Conservation (phyloP, 2,113 vertebrate species). For the Anoura caudifer region DNA sequence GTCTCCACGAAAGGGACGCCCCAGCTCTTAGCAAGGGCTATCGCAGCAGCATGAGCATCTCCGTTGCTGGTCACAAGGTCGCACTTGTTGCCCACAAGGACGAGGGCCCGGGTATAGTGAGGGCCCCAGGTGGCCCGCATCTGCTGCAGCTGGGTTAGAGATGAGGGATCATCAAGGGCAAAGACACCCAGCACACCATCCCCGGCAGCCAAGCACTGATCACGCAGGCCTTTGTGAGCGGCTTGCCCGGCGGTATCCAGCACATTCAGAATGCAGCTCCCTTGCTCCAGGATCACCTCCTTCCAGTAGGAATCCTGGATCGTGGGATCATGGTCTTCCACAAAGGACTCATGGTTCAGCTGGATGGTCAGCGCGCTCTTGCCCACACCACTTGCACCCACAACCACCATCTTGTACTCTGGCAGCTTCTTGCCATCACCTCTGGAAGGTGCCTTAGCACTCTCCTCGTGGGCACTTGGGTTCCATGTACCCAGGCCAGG, state of each 20-base stretch:
- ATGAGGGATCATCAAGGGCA: slow-evolving; percentile 89
- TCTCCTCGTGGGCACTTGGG: not conserved
- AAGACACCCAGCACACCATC: slow-evolving; percentile 93
- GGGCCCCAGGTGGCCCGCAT: slow-evolving; percentile 47
- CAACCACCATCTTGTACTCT: slow-evolving; percentile 55
- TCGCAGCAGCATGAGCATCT: not conserved
- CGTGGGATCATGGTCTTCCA: slow-evolving; percentile 63
- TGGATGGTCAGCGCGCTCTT: slow-evolving; percentile 64
- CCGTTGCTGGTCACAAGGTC: not conserved
- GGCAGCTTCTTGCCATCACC: slow-evolving; percentile 17
- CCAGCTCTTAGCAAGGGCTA: slow-evolving; percentile 33
- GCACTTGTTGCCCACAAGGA: slow-evolving; percentile 69
- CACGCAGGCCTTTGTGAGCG: slow-evolving; percentile 85
- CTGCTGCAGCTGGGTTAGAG: slow-evolving; percentile 81
- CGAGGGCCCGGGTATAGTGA: slow-evolving; percentile 20
- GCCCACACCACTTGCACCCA: slow-evolving; percentile 42
- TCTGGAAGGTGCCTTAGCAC: not conserved
- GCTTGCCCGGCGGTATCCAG: slow-evolving; percentile 78
- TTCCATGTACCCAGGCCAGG: slow-evolving; percentile 5
- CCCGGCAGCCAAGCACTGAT: slow-evolving; percentile 90
- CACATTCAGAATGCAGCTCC: slow-evolving; percentile 78
- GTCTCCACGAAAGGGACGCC: slow-evolving; percentile 58
- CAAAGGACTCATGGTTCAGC: slow-evolving; percentile 50
- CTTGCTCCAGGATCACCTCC: slow-evolving; percentile 68
- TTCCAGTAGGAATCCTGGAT: slow-evolving; percentile 81